Percentiles rank a stretch among this genome's conserved stretches.
Evolutionary conservation across 2,888 invertebrate species (phyloP).

Genomic region (Andrena chrysosceles): DNA sequence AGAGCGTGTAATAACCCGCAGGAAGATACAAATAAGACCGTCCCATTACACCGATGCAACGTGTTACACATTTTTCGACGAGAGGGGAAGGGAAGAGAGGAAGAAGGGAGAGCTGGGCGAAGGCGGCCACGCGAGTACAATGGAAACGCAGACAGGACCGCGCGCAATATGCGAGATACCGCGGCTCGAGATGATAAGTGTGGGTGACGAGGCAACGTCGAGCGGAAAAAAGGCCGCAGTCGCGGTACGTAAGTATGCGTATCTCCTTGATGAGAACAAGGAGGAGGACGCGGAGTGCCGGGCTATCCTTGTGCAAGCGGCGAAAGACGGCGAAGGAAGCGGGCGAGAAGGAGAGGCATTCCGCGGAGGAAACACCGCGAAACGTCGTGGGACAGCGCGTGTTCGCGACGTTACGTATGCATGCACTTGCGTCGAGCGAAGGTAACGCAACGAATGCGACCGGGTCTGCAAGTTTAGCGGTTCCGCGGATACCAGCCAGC

Average conservation of each 20-base stretch:
- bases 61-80: constrained; percentile 66
- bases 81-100: constrained; percentile 7
- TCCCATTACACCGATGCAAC: constrained; percentile 62
- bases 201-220: constrained; percentile 68
- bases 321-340: constrained; percentile 25
- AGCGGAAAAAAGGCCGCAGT: constrained; percentile 61
- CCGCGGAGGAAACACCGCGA: constrained; percentile 51
- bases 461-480: background rate
- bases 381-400: constrained; percentile 27
- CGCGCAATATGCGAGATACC: constrained; percentile 49
- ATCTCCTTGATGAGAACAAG: constrained; percentile 70
- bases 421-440: constrained; percentile 5
- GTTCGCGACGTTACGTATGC: constrained; percentile 28
- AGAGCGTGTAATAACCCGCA: constrained; percentile 63
- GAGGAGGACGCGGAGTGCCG: constrained; percentile 62
- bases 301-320: constrained; percentile 63
- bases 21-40: constrained; percentile 66
- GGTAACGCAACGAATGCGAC: constrained; percentile 4
- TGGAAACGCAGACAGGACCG: constrained; percentile 43
- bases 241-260: constrained; percentile 59
- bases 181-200: constrained; percentile 62
- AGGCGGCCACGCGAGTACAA: constrained; percentile 52
- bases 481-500: background rate
- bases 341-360: constrained; percentile 15
- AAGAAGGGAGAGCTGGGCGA: too few relatives aligned